Base-by-base conservation (phyloP, 92 coral and sea anemone species). In the Paramuricea clavata region DNA sequence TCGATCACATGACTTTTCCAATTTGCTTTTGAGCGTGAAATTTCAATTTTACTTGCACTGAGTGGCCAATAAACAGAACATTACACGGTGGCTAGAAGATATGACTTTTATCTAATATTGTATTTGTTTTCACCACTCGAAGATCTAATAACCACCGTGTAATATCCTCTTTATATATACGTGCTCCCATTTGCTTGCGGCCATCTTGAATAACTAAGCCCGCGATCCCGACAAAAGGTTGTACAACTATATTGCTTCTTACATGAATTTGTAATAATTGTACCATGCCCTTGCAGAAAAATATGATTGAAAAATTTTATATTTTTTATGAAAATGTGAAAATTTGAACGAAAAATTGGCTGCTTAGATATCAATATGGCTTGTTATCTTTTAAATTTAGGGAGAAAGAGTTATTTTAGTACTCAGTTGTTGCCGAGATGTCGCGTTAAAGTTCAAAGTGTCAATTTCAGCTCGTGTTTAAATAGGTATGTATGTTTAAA, bases 341-440 rank as follows among this genome's bases (percentile, higher is more conserved):
- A 47, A 54, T 10, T 54, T 54, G 2, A 54, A 13, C 23, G 6
- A 19, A 54, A 21, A 54, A 54, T 54, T 21, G 23, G 25, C 22
- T 54, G 62, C 5, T 65, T 54, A 65, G 22, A 5, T 31, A 19
- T 28, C 1, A 65, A 11, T 28, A 65, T 65, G 72, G 72, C 72
- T 28, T 65, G 28, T 65, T 76, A 26, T 76, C 82, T 49, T 16
- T 50, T 22, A 35, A 56, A 50, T n/a, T 6, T 49, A 19, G 49
- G 44, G 13, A 49, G 52, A 32, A 52, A 68, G 50, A 33, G 26
- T 9, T 30, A 60, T 76, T 54, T 76, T 22, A 54, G 41, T 27
- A 27, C 22, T 74, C 81, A 49, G 21, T 74, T 30, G 81, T 47
- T 74, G 22, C 81, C 23, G 57, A 74, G 44, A 44, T 74, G 36